Evolutionary conservation across 2,888 invertebrate genomes (phyloP).

Genomic region (Acrobasis repandana): DNA sequence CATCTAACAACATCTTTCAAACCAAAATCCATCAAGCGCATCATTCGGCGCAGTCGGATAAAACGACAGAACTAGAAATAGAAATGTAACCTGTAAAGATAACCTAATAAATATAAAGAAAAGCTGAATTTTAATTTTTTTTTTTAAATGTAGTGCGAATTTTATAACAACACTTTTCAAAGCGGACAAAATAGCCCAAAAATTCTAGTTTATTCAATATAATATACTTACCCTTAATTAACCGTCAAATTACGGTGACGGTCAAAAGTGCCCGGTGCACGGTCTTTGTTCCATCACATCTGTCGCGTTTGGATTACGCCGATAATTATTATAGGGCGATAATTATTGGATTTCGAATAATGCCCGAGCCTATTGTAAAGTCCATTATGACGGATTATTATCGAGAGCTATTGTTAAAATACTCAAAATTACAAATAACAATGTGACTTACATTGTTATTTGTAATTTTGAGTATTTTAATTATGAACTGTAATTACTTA

Average conservation of each 20-base stretch:
- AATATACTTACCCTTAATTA: conserved; percentile 18
- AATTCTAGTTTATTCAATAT: neutral
- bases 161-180: no score
- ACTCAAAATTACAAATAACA: no score
- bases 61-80: no score
- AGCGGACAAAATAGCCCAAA: neutral
- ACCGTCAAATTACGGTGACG: conserved; percentile 79
- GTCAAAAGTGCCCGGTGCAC: conserved; percentile 76
- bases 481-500: neutral
- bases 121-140: no score
- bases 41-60: no score
- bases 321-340: conserved; percentile 78
- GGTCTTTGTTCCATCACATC: conserved; percentile 58
- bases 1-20: no score
- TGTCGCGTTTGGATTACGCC: conserved; percentile 77
- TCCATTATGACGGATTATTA: conserved; percentile 14
- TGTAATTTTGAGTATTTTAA: conserved; percentile 2
- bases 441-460: conserved; percentile 23
- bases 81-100: no score
- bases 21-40: no score
- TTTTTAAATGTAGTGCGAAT: no score
- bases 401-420: conserved; percentile 39
- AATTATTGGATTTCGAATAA: conserved; percentile 77
- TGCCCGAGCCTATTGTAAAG: conserved; percentile 22
- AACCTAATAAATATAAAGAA: no score